Evolutionary conservation across 92 coral and sea anemone genomes (phyloP), one percentile per base, ranked within the genome.

Genomic region (Parazoanthus swiftii): DNA sequence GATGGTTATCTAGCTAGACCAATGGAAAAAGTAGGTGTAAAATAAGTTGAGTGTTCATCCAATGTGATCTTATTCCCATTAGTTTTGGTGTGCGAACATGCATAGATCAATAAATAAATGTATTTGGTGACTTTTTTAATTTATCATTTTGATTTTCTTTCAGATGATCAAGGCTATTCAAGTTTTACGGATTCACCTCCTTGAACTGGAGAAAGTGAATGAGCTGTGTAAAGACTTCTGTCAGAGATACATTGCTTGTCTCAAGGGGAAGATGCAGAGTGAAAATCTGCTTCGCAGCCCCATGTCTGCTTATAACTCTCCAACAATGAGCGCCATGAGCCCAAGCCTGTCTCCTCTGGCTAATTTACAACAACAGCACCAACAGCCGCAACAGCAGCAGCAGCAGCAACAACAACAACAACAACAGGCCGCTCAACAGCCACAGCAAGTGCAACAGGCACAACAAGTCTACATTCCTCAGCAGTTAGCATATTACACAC

Each of bases 161-260:
- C 89, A 97, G 99, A 97, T 97, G 93, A 94, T 97, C 74, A 97
- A 97, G 79, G 99, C 99, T 70, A 97, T 97, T 71, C 99, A 95
- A 78, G 99, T 97, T 8, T 91, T 97, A 33, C 92, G 98, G 78
- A 95, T 97, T 25, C 99, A 97, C 74, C 93, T 97, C 18, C 90
- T 97, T 78, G 99, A 97, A 80, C 93, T 97, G 20, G 99, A 97
- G 89, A 97, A 97, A 86, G 99, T 97, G 44, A 97, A 97, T 88
- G 99, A 97, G 76, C 94, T 97, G 44, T 97, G 99, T 79, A 97
- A 97, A 88, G 99, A 97, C 88, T 97, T 97, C 79, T 97, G 99
- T 83, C 99, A 97, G 85, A 85, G 99, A n/a, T 97, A 97, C 86
- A 97, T 97, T 90, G 98, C 98, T 56, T 97, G 99, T 88, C 94